Base-by-base conservation (phyloP, 2,888 invertebrate species). In the Cantharis rufa region DNA sequence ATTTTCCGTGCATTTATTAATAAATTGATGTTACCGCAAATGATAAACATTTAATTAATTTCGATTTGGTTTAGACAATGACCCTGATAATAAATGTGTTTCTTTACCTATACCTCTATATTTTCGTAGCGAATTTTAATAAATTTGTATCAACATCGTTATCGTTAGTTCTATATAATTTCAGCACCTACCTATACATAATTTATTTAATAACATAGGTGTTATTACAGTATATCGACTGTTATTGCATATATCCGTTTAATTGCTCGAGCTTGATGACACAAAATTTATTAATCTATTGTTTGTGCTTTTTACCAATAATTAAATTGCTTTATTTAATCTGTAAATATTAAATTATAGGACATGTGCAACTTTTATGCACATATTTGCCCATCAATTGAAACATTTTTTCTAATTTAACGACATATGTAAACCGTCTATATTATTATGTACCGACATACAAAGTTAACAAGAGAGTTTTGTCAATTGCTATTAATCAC, bases 251-350 rank as follows among this genome's bases (percentile, higher is more conserved):
- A 48, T n/a, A 48, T 48, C 48, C 48, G 3, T 48, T 48, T 48
- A 48, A 48, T 48, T 48, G 48, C 48, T 9, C 7, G 48, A 48
- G 48, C n/a, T 32, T 48, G 48, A 48, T 48, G 48, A 48, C 48
- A 48, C 48, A 48, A 48, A 48, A 48, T 48, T 64, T 21, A 21
- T 64, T 18, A 64, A 64, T 64, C 48, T 48, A 48, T 48, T 48
- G 48, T 48, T 48, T 48, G 48, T 48, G 48, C 5, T 28, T 28
- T 69, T 70, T 70, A 78, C 48, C 69, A 78, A 78, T 71, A 78
- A 79, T 78, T 79, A 79, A 79, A 79, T 78, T 79, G 76, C 70
- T 71, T 69, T 70, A 70, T 73, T 80, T 76, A 80, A 80, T 80
- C 75, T 78, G 72, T 71, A 68, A 70, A 79, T 76, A 76, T 76